Evolutionary conservation across 2,888 invertebrate genomes (phyloP).

Genomic region (Amaurobius ferox): DNA sequence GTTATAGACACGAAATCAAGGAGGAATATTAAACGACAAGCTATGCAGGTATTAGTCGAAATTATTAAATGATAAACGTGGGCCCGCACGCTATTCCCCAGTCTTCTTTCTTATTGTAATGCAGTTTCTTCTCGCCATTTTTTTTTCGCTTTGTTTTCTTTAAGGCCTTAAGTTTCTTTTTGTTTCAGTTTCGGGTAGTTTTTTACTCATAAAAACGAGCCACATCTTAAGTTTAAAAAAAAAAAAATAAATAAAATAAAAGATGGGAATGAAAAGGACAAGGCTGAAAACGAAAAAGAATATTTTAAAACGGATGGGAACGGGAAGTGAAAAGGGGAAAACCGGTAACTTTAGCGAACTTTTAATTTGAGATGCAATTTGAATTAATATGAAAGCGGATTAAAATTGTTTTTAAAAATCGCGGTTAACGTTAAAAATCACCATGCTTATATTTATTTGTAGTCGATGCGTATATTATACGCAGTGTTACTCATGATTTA

Average conservation of each 20-base stretch:
- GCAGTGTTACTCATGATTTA: too few relatives aligned
- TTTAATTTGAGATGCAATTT: too few relatives aligned
- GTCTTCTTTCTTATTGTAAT: constrained; percentile 63
- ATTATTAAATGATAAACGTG: constrained; percentile 72
- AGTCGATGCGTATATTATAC: too few relatives aligned
- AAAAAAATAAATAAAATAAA: too few relatives aligned
- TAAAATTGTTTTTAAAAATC: too few relatives aligned
- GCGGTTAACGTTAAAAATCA: too few relatives aligned
- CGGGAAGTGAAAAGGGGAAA: not conserved
- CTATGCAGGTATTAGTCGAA: constrained; percentile 72
- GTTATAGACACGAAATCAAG: constrained; percentile 69
- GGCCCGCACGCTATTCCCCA: constrained; percentile 55
- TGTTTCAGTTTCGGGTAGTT: not conserved
- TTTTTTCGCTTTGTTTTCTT: constrained; percentile 39
- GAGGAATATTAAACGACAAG: constrained; percentile 70
- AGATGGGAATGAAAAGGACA: not conserved
- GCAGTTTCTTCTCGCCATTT: constrained; percentile 36
- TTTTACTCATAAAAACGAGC: not conserved
- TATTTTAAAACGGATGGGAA: not conserved
- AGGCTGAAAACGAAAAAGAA: not conserved
- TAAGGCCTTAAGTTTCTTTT: constrained; percentile 11
- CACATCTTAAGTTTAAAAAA: not conserved
- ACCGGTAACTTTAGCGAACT: too few relatives aligned
- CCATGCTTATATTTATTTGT: too few relatives aligned
- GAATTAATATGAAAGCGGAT: too few relatives aligned